These are phyloP conservation scores for Cheilosia grossa DNA, from an alignment of 2,888 invertebrate species.

Conservation along the genomic window DNA sequence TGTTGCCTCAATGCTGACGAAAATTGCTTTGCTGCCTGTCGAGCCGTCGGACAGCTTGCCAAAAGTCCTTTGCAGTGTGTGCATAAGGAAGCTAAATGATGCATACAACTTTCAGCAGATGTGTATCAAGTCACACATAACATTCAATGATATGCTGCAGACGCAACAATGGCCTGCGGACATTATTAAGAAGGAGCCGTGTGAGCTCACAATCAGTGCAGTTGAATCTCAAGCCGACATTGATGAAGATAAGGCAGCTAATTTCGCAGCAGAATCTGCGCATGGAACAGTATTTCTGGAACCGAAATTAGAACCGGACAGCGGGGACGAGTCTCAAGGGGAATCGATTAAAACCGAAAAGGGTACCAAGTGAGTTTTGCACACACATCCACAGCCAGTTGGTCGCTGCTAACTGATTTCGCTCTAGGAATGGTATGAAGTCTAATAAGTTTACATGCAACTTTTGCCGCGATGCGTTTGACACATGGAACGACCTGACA, in stretches of 20 bases:
- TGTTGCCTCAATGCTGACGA: constrained; percentile 69
- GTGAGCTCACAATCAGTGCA: constrained; percentile 51
- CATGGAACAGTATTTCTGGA: constrained; percentile 37
- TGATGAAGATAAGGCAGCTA: constrained; percentile 19
- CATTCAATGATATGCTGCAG: constrained; percentile 71
- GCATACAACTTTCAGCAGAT: constrained; percentile 70
- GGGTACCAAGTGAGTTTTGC: constrained; percentile 35
- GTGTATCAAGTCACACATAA: constrained; percentile 70
- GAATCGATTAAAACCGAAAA: constrained; percentile 28
- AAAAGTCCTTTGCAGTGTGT: constrained; percentile 67
- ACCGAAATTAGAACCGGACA: constrained; percentile 60
- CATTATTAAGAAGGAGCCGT: constrained; percentile 61
- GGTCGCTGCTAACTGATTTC: background rate
- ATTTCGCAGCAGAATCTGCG: constrained; percentile 18
- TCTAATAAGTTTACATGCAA: constrained; percentile 62
- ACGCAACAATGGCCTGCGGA: constrained; percentile 48
- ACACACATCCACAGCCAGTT: background rate
- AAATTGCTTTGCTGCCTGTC: constrained; percentile 67
- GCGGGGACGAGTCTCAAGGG: constrained; percentile 47
- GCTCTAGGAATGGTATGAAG: constrained; percentile 19
- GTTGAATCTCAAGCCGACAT: constrained; percentile 56
- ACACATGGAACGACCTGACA: constrained; percentile 57
- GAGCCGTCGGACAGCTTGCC: constrained; percentile 71
- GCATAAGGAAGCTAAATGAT: constrained; percentile 68
- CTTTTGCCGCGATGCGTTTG: constrained; percentile 62